A percentile compares a stretch with the other conserved stretches of the same genome.
These are phyloP conservation scores for Machimus rusticus DNA, from an alignment of 2,888 invertebrate species.

Conservation along the genomic window DNA sequence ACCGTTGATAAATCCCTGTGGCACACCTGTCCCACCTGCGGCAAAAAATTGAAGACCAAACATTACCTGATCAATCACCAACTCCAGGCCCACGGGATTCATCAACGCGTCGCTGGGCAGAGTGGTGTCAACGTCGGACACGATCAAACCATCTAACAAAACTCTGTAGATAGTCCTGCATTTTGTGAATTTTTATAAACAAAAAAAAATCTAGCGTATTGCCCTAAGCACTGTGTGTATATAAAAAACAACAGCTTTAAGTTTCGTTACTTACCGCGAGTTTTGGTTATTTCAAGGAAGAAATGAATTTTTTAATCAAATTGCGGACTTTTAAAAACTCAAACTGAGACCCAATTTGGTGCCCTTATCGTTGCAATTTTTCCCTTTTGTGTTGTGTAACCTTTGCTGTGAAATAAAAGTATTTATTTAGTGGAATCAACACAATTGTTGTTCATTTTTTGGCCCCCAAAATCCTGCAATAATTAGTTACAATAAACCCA, in stretches of 20 bases:
- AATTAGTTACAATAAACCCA: background rate
- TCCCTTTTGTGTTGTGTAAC: background rate
- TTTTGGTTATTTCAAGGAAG: conserved; percentile 33
- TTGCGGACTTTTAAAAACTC: background rate
- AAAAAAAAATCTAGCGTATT: background rate
- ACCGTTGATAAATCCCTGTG: conserved; percentile 74
- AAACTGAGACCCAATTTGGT: background rate
- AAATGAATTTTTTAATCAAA: background rate
- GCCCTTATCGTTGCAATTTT: background rate
- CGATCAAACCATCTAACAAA: conserved; percentile 41
- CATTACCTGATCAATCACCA: conserved; percentile 80
- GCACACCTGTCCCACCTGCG: conserved; percentile 77
- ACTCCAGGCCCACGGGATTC: conserved; percentile 77
- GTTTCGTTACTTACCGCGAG: background rate
- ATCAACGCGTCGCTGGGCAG: conserved; percentile 64
- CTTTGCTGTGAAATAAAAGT: background rate
- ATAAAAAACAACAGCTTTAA: background rate
- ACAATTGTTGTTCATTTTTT: background rate
- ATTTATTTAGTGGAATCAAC: background rate
- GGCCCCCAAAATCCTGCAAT: background rate
- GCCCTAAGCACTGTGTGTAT: background rate
- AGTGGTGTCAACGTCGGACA: conserved; percentile 2
- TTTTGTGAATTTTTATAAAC: background rate
- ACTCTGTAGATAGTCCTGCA: background rate
- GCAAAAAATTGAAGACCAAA: conserved; percentile 78